Percentiles rank a stretch among this genome's conserved stretches.
Conservation (phyloP, 2,113 vertebrate genomes). For the Poeciliopsis retropinna region DNA sequence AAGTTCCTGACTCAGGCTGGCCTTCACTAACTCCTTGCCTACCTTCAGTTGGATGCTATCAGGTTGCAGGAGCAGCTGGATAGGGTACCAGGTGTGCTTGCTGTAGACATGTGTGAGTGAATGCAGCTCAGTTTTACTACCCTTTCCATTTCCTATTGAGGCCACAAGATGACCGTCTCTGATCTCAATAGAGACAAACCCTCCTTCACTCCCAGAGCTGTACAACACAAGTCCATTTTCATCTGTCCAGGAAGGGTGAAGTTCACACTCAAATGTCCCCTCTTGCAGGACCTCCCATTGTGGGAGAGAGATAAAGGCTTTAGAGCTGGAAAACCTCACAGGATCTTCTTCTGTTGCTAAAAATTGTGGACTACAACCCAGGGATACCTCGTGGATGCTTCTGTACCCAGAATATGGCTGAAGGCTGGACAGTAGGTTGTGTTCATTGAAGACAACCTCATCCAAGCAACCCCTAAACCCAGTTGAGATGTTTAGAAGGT, state of each 20-base stretch:
- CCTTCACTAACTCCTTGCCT: constrained; percentile 78
- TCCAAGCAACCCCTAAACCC: constrained; percentile 87
- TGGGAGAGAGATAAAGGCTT: constrained; percentile 84
- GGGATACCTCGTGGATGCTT: constrained; percentile 84
- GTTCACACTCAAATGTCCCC: constrained; percentile 78
- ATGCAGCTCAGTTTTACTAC: constrained; percentile 74
- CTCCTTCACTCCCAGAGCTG: constrained; percentile 75
- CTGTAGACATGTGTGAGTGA: constrained; percentile 70
- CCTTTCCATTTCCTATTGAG: constrained; percentile 68
- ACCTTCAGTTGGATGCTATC: constrained; percentile 79
- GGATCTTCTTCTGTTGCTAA: constrained; percentile 84
- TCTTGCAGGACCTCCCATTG: constrained; percentile 74
- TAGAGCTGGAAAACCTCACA: constrained; percentile 88
- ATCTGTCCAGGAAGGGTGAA: constrained; percentile 74
- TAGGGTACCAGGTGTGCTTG: constrained; percentile 82
- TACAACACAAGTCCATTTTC: constrained; percentile 84
- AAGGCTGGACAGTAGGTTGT: constrained; percentile 82
- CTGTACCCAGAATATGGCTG: constrained; percentile 83
- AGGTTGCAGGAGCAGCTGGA: constrained; percentile 79
- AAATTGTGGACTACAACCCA: constrained; percentile 87
- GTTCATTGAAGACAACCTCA: constrained; percentile 83
- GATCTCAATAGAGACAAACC: constrained; percentile 86
- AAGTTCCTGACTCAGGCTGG: constrained; percentile 61
- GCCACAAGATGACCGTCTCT: constrained; percentile 80
- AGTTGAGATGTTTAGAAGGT: constrained; percentile 55